phyloP scores from a whole-genome alignment of 2,797 vertebrate species.

The Euthynnus affinis region DNA sequence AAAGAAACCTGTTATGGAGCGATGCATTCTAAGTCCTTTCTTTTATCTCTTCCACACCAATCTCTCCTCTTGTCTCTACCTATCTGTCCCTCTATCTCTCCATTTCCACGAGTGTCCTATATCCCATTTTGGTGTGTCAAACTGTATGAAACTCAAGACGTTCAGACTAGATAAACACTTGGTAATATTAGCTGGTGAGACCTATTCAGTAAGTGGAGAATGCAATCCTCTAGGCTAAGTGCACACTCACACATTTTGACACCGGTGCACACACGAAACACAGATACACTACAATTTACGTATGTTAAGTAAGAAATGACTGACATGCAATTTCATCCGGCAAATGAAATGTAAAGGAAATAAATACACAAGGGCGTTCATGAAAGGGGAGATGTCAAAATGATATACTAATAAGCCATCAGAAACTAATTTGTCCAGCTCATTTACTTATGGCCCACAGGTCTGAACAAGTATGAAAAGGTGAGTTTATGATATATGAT shows the following conservation, averaged over 20 bases:
- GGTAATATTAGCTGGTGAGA: conserved; percentile 16
- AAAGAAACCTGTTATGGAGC: conserved; percentile 39
- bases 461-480: conserved; percentile 35
- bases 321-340: conserved; percentile 66
- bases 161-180: conserved; percentile 37
- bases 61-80: conserved; percentile 52
- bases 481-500: conserved; percentile 49
- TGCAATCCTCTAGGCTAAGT: conserved; percentile 18
- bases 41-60: conserved; percentile 47
- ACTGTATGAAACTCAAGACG: conserved; percentile 29
- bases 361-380: conserved; percentile 46
- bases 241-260: conserved; percentile 6
- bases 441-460: conserved; percentile 15
- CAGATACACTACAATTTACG: conserved; percentile 37
- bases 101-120: conserved; percentile 32
- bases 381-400: conserved; percentile 37
- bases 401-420: conserved; percentile 37
- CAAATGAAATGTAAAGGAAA: conserved; percentile 48
- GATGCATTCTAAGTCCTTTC: conserved; percentile 29
- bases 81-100: conserved; percentile 48
- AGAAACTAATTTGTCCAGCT: conserved; percentile 63
- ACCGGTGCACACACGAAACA: background rate
- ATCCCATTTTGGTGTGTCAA: conserved; percentile 56
- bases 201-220: conserved; percentile 21
- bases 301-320: conserved; percentile 53